These are phyloP conservation scores for Ectemnius cavifrons DNA, from an alignment of 2,888 invertebrate species.

Conservation along the genomic window DNA sequence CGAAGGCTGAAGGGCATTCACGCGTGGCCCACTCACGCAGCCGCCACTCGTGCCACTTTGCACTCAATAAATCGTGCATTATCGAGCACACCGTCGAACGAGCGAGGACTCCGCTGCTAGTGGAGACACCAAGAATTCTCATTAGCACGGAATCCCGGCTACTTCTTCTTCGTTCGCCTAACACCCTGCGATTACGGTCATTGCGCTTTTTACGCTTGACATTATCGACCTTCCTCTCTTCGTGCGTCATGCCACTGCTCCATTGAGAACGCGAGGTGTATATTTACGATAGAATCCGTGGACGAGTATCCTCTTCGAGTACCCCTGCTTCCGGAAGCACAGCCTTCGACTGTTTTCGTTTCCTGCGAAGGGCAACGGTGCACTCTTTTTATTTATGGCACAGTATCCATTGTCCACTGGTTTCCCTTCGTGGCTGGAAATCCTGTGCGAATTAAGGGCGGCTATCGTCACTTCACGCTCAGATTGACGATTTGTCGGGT, in stretches of 20 bases:
- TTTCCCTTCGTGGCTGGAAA: background rate
- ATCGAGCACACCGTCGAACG: slow-evolving; percentile 2
- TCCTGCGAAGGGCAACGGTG: background rate
- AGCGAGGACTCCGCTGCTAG: no score
- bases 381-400: background rate
- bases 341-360: background rate
- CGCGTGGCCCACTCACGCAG: slow-evolving; percentile 16
- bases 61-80: slow-evolving; percentile 7
- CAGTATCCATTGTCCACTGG: background rate
- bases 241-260: slow-evolving; percentile 1
- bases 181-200: no score
- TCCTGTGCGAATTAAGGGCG: slow-evolving; percentile 9
- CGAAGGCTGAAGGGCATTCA: slow-evolving; percentile 9
- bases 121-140: background rate
- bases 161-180: no score
- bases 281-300: background rate
- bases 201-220: no score
- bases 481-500: slow-evolving; percentile 44
- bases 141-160: no score
- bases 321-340: background rate
- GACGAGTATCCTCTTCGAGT: background rate
- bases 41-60: background rate
- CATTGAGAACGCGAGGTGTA: background rate
- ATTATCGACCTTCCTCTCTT: background rate
- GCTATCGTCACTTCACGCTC: slow-evolving; percentile 21